phyloP scores from a whole-genome alignment of 2,113 vertebrate genomes.

The Nothobranchius furzeri region DNA sequence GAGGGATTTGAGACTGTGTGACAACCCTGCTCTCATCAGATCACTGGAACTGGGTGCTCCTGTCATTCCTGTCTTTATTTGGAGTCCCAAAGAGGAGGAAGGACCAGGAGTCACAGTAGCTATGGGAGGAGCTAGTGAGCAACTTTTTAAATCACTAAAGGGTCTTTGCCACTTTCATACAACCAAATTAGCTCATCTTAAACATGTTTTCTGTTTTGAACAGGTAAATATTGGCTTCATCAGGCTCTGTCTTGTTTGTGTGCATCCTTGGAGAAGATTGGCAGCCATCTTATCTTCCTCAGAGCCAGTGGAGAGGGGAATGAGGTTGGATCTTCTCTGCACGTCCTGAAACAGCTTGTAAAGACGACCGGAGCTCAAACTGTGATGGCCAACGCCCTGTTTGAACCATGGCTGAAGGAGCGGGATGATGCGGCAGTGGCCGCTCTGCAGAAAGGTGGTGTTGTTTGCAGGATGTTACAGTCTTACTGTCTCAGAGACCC shows the following conservation, averaged over 20 bases:
- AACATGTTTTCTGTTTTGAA: not conserved
- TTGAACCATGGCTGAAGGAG: constrained; percentile 80
- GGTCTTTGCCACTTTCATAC: not conserved
- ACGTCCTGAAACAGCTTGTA: constrained; percentile 52
- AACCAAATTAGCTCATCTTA: not conserved
- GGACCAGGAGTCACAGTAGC: constrained; percentile 74
- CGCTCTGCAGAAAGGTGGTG: constrained; percentile 57
- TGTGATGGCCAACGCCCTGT: constrained; percentile 72
- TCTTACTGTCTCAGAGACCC: constrained; percentile 79
- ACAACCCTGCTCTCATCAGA: constrained; percentile 75
- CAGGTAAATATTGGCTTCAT: constrained; percentile 79
- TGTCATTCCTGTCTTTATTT: constrained; percentile 76
- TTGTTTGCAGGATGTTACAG: constrained; percentile 67
- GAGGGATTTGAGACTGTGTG: constrained; percentile 73
- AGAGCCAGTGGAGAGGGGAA: constrained; percentile 21
- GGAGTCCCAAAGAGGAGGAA: constrained; percentile 76
- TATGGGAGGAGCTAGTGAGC: constrained; percentile 74
- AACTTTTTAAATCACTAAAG: not conserved
- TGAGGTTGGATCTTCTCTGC: constrained; percentile 45
- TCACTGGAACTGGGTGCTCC: constrained; percentile 71
- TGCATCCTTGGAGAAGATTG: constrained; percentile 63
- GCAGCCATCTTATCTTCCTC: constrained; percentile 67
- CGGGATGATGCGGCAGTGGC: constrained; percentile 65
- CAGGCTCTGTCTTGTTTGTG: constrained; percentile 68
- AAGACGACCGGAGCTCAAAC: constrained; percentile 66